Evolutionary conservation across 1,140 invertebrate genomes (phyloP).

Genomic region (Hylyphantes graminicola): DNA sequence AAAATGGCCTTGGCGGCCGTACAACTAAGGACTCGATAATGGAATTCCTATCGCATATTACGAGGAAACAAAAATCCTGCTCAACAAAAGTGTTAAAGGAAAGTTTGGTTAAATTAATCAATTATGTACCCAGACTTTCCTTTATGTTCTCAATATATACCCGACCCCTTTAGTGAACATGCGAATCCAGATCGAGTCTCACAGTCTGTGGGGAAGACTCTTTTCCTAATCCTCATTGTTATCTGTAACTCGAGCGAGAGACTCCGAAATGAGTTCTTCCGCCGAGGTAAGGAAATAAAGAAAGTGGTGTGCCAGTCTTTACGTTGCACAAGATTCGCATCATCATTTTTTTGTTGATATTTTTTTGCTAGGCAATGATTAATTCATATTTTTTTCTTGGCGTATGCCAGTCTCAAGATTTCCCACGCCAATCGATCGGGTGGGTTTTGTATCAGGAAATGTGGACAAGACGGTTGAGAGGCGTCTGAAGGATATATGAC

Average conservation of each 20-base stretch:
- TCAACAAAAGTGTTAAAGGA: no score
- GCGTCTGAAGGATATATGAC: no score
- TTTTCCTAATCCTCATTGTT: slow-evolving; percentile 25
- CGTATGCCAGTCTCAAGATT: background rate
- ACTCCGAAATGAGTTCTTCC: slow-evolving; percentile 29
- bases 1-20: no score
- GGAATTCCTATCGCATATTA: no score
- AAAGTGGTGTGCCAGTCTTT: background rate
- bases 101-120: no score
- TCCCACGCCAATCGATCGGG: slow-evolving; percentile 11
- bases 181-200: no score
- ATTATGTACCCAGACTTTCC: no score
- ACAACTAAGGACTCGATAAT: no score
- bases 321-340: background rate
- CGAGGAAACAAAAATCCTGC: no score
- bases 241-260: slow-evolving; percentile 26
- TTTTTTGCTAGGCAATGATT: slow-evolving; percentile 7
- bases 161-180: background rate
- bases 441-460: no score
- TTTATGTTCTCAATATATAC: background rate
- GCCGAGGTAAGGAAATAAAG: background rate
- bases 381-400: slow-evolving; percentile 36
- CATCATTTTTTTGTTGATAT: background rate
- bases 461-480: no score
- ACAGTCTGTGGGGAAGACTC: background rate